These are phyloP conservation scores for Anhinga rufa DNA, from an alignment of 2,113 vertebrate species.

Conservation along the genomic window DNA sequence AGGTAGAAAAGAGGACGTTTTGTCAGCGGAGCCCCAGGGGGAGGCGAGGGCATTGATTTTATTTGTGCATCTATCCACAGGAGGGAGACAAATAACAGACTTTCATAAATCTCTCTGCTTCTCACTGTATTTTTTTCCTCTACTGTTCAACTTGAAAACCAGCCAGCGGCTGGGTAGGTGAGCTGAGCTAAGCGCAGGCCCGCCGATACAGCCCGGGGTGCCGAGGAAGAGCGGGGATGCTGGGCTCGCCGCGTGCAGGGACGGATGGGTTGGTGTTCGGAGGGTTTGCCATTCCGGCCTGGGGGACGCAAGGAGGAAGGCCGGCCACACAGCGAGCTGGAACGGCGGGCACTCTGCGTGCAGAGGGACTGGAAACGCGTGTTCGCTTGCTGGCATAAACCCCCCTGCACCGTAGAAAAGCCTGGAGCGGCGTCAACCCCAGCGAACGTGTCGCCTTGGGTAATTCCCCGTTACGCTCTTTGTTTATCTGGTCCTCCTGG, in stretches of 20 bases:
- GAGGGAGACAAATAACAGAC: constrained; percentile 59
- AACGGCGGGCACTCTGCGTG: background rate
- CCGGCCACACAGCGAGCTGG: background rate
- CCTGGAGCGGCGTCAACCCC: background rate
- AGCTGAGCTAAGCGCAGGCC: background rate
- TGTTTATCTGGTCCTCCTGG: background rate
- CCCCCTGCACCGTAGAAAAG: background rate
- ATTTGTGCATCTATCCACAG: constrained; percentile 30
- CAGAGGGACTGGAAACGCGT: background rate
- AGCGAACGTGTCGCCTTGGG: background rate
- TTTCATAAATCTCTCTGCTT: background rate
- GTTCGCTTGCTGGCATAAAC: background rate
- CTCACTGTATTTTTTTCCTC: background rate
- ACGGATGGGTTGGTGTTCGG: background rate
- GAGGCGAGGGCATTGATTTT: background rate
- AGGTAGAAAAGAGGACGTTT: background rate
- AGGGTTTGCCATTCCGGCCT: background rate
- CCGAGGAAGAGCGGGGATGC: background rate
- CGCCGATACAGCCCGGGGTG: fast-evolving
- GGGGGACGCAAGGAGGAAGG: background rate
- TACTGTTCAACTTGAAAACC: background rate
- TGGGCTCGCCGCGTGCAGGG: too few relatives aligned
- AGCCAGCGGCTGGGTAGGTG: fast-evolving
- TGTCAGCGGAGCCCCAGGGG: fast-evolving
- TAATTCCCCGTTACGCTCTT: too few relatives aligned